Evolutionary conservation across 92 coral and sea anemone genomes (phyloP).

Genomic region (Phenganax subtilis): DNA sequence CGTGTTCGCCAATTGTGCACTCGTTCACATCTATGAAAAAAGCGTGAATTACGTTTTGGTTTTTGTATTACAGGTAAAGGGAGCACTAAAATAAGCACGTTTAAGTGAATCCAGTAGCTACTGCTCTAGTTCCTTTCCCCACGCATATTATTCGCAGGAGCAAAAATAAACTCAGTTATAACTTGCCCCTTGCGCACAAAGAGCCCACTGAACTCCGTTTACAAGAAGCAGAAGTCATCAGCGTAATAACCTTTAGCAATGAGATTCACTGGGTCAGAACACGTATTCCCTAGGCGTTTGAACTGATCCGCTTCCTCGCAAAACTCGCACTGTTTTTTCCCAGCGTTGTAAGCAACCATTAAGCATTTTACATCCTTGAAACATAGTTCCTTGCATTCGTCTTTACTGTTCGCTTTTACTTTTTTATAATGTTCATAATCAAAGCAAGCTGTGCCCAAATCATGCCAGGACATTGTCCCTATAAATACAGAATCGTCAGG

Average conservation of each 20-base stretch:
- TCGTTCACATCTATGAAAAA: neutral
- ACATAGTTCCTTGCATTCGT: neutral
- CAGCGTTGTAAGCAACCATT: neutral
- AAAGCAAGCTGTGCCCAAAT: slow-evolving; percentile 20
- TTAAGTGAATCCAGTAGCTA: neutral
- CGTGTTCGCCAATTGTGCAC: neutral
- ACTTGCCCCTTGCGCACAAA: too few relatives aligned
- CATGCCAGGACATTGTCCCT: neutral
- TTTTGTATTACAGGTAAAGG: neutral
- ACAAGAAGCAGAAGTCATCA: too few relatives aligned
- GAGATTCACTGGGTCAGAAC: neutral
- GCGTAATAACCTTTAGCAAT: neutral
- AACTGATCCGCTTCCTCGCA: neutral
- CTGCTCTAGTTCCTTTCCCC: too few relatives aligned
- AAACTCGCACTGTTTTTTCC: neutral
- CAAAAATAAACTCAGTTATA: too few relatives aligned
- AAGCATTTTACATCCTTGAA: neutral
- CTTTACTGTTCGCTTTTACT: neutral
- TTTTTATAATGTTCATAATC: neutral
- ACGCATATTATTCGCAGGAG: too few relatives aligned
- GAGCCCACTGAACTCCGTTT: too few relatives aligned
- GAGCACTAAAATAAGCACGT: neutral
- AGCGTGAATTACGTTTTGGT: neutral
- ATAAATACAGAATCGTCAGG: neutral
- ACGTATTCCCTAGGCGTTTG: neutral